phyloP scores from a whole-genome alignment of 1,140 invertebrate genomes.

The Drosophila sulfurigaster region DNA sequence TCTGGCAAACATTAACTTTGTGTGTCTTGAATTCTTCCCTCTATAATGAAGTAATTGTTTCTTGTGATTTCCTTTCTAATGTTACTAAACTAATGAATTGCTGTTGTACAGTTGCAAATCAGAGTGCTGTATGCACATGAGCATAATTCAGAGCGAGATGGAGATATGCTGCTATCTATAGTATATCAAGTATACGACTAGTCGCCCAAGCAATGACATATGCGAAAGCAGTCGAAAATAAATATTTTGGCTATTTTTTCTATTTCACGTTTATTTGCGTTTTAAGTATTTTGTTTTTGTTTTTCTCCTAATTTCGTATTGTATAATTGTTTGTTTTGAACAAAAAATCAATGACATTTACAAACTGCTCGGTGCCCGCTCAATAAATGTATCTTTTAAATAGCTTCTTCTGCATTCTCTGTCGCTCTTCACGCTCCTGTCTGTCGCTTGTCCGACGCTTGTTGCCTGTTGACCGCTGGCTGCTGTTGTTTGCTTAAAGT shows the following conservation, averaged over 20 bases:
- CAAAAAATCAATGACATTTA: conserved; percentile 69
- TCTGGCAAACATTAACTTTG: no score
- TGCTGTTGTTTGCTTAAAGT: conserved; percentile 20
- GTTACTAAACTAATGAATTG: no score
- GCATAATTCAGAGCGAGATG: conserved; percentile 8
- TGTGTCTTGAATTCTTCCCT: no score
- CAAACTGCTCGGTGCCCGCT: conserved; percentile 38
- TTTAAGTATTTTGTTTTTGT: neutral
- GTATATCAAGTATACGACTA: neutral
- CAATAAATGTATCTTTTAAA: conserved; percentile 4
- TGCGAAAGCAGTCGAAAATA: neutral
- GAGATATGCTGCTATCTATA: neutral
- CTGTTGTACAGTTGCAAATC: neutral
- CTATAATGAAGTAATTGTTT: no score
- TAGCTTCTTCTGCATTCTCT: conserved; percentile 13
- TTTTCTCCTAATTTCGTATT: conserved; percentile 29
- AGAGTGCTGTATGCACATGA: conserved; percentile 3
- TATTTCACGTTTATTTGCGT: conserved; percentile 65
- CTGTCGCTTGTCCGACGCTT: neutral
- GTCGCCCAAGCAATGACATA: neutral
- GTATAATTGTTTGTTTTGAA: conserved; percentile 54
- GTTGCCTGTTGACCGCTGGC: conserved; percentile 23
- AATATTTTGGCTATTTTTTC: conserved; percentile 53
- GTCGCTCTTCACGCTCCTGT: neutral
- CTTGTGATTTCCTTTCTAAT: no score